Base-by-base conservation (phyloP, 2,113 vertebrate species). In the Mormyrus iriodes region DNA sequence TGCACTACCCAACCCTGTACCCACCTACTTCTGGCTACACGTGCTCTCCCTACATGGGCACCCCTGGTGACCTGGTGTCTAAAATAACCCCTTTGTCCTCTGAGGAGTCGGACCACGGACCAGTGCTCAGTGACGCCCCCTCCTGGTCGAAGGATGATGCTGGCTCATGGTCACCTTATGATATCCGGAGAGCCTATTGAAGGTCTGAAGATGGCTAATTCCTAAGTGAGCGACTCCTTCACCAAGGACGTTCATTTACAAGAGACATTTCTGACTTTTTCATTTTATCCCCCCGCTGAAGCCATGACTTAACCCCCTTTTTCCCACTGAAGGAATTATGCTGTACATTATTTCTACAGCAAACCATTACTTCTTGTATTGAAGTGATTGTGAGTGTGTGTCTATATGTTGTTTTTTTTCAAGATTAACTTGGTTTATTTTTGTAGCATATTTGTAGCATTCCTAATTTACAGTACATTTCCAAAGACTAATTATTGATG, bases 61-160 rank as follows among this genome's bases (percentile, higher is more conserved):
- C 94, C 90, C 90, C 95, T 44, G 96, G 58, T 0, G 97, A 98
- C 61, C 92, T 95, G 3, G 86, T 93, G 0, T 89, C 95, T 91
- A 97, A 96, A 91, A 93, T 92, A 90, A 88, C 92, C 85, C 92
- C 95, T 0, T 91, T 94, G 27, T 90, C 93, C 0, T 91, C 94
- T 0, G 96, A 96, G 12, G 95, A 96, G 35, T 90, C 92, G 7
- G 42, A 93, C 19, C 90, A 88, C 13, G 46, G 90, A 0, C 95
- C 95, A 0, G 8, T 65, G 86, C 31, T 93, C 49, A 94, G 96
- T 21, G 95, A 95, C 0, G 95, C 97, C 0, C 87, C 94, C 5
- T 87, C 94, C 46, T 97, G 97, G 97, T 89, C 92, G 0, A 97
- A 96, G 90, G 97, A 97, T 88, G 97, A 97, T 1, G 94, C 91